Base-by-base conservation (phyloP, 2,888 invertebrate genomes). In the Graphium colonna region DNA sequence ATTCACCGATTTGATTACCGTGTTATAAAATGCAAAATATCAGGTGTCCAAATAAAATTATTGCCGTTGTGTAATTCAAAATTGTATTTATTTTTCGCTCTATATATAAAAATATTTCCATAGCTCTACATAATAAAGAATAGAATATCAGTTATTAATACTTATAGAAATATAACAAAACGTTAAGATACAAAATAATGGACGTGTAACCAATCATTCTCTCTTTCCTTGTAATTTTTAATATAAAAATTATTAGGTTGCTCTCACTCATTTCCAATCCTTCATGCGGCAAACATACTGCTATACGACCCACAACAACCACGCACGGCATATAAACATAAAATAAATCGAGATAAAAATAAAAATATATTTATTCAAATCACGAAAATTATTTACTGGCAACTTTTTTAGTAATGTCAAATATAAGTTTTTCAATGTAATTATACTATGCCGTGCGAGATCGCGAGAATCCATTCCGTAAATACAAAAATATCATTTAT, bases 101-200 rank as follows among this genome's bases (percentile, higher is more conserved):
- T 81, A 82, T 86, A 85, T 85, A 85, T 73, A 75, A 54, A 84
- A 81, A 82, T 80, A 75, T 84, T 76, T 80, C 65, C 66, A 73
- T 80, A 81, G 76, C 67, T 80, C 79, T 85, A 84, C 71, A 79
- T 79, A 82, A 81, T 82, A 82, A 79, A 77, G 74, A 79, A 80
- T 77, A 77, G 68, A 77, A 83, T 86, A 84, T 84, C 79, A 79
- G 77, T 33, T 84, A 84, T 83, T 21, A 87, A 85, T 86, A 87
- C 88, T 82, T 80, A 83, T 71, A 61, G 56, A 69, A 21, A 67
- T 70, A 77, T 79, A 77, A 75, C 44, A 54, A 53, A 52, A 53
- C 10, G 1, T 45, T 40, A 71, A 69, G 68, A 67, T 72, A 74
- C 68, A 69, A 68, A 67, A 65, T 73, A 70, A 71, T 82, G 82